Evolutionary conservation across 1,140 invertebrate genomes (phyloP).

Genomic region (Arctopsyche grandis): DNA sequence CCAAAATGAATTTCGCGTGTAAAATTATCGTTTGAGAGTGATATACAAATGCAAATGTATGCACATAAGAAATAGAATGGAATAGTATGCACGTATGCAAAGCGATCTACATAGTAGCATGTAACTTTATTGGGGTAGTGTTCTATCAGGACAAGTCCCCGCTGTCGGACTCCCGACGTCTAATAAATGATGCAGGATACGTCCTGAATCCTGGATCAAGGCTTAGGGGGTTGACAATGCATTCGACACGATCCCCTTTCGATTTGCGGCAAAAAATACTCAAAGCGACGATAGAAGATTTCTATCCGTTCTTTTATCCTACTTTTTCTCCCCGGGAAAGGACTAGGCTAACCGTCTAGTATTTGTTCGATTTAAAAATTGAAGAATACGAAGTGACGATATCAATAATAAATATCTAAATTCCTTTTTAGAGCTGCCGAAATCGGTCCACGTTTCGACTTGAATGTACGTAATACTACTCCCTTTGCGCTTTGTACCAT

Average conservation of each 20-base stretch:
- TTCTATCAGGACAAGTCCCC: constrained; percentile 34
- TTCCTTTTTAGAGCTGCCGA: too few relatives aligned
- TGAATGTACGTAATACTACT: too few relatives aligned
- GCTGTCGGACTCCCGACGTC: constrained; percentile 38
- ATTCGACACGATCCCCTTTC: neutral
- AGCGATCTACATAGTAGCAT: too few relatives aligned
- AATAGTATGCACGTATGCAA: too few relatives aligned
- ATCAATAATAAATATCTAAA: too few relatives aligned
- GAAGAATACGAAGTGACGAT: too few relatives aligned
- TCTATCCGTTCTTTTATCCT: neutral
- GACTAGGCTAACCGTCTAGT: neutral
- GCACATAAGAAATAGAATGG: constrained; percentile 34
- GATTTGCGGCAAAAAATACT: neutral
- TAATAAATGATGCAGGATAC: constrained; percentile 49
- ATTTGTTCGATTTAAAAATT: neutral
- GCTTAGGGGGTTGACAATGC: neutral
- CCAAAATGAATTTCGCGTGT: too few relatives aligned
- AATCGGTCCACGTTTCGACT: too few relatives aligned
- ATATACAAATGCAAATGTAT: constrained; percentile 34
- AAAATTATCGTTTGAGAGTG: too few relatives aligned
- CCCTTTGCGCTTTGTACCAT: too few relatives aligned
- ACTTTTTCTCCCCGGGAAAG: neutral
- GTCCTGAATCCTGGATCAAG: constrained; percentile 40
- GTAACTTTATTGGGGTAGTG: constrained; percentile 45
- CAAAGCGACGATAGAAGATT: neutral